Base-by-base conservation (phyloP, 2,113 vertebrate species). In the Myotis brandtii region DNA sequence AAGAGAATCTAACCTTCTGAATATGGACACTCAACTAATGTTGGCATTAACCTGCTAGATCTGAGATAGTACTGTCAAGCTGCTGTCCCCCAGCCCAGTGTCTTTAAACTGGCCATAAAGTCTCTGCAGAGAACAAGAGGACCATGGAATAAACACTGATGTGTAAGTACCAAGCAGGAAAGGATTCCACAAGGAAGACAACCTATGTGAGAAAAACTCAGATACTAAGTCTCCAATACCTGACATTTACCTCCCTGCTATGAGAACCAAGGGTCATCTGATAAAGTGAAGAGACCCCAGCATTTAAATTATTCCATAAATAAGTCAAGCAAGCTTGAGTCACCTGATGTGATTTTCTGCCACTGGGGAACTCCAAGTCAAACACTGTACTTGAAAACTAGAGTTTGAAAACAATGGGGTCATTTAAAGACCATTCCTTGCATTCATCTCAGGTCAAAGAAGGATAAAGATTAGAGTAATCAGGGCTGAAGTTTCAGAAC, bases 401-500 rank as follows among this genome's bases (percentile, higher is more conserved):
- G 43, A 88, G 50, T 72, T 67, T 86, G 91, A 94, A 96, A 96
- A 96, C 97, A 93, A 72, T 93, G 18, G 62, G 43, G 92, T 79
- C 95, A 66, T 94, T 94, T 93, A 46, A 86, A 96, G 89, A 86
- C 89, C 94, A 97, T 96, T 95, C 91, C 92, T 97, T 76, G 88
- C 96, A 93, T 97, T 97, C 93, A 69, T 86, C 75, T 50, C 91
- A 89, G 97, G 97, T 97, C 97, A 98, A 25, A 82, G 50, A 96
- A 97, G 97, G 97, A 97, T 89, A 98, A 95, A 94, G 96, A 93
- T 37, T 88, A 88, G 86, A 91, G 91, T 76, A 66, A 86, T 91
- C 67, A 59, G 86, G 79, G 96, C 96, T 97, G 97, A 95, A 92
- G 95, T 97, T 98, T 97, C 97, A 97, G 97, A 97, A 98, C 97